Evolutionary conservation across 2,888 invertebrate genomes (phyloP), one percentile per base, ranked within the genome.

Genomic region (Entomobrya proxima): DNA sequence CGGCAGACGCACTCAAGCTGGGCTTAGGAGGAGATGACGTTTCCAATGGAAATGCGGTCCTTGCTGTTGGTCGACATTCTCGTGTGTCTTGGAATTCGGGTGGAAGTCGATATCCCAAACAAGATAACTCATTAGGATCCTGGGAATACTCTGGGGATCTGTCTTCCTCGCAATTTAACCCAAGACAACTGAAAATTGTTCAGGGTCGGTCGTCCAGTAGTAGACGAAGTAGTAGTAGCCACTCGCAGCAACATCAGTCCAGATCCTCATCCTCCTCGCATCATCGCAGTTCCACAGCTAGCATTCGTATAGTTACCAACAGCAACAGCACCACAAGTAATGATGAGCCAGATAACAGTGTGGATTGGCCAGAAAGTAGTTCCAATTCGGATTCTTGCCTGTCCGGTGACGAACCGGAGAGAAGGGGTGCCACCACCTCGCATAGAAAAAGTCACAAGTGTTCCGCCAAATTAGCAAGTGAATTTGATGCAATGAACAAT

Each of bases 281-380:
- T n/a, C n/a, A n/a, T n/a, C n/a, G n/a, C 75, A n/a, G 21, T 18
- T 27, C 44, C 18, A 21, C 37, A 37, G 18, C 11, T 4, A 9
- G 32, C 4, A 52, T 44, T n/a, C 32, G 52, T 30, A 27, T 47
- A 11, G 47, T 24, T 67, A 4, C 47, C 18, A 32, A 30, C 0
- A n/a, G 30, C 1, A 40, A 7, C 21, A 61, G 30, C 58, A 61
- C 40, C n/a, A n/a, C n/a, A n/a, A n/a, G n/a, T 44, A 24, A 18
- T 9, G 37, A 79, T 4, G 47, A 44, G 7, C n/a, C 32, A 1
- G 79, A 50, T 40, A 58, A 83, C 27, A 69, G 37, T 58, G 35
- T 84, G 24, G 78, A 79, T 21, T 85, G 85, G 85, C 85, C 78
- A 3, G 85, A 85, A n/a, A 61, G 72, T 4, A 79, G 78, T 74